A percentile compares a stretch with the other conserved stretches of the same genome.
phyloP scores from a whole-genome alignment of 2,797 vertebrate species.

The Carduelis carduelis region DNA sequence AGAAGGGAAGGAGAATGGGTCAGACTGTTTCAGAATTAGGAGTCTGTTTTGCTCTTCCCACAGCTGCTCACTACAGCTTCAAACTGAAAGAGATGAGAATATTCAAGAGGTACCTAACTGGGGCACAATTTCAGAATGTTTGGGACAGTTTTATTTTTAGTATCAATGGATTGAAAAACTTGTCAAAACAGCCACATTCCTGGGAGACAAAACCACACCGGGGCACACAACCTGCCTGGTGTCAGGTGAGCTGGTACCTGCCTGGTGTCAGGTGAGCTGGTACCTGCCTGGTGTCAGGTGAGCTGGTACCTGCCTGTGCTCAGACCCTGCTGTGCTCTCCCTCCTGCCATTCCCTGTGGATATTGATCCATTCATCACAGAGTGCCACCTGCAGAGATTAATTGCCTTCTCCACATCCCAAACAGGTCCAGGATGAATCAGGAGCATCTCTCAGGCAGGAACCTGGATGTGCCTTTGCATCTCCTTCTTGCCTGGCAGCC shows the following conservation, averaged over 20 bases:
- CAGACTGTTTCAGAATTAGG: neutral
- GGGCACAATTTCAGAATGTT: neutral
- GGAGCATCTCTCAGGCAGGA: neutral
- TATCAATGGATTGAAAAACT: neutral
- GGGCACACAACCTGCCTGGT: neutral
- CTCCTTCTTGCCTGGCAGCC: neutral
- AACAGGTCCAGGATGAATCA: neutral
- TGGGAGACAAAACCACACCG: neutral
- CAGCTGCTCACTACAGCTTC: neutral
- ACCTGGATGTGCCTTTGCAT: neutral
- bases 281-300: neutral
- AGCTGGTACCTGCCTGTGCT: neutral
- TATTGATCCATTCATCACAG: neutral
- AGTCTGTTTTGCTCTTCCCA: neutral
- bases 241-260: too few species aligned
- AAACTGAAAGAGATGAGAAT: neutral
- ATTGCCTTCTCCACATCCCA: neutral
- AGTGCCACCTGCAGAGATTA: neutral
- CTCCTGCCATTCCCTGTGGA: neutral
- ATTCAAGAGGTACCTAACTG: neutral
- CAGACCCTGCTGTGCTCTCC: neutral
- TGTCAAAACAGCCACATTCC: neutral
- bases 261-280: too few species aligned
- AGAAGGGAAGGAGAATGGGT: neutral
- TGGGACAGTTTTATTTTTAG: constrained; percentile 3